Base-by-base conservation (phyloP, 2,888 invertebrate species). In the Masnerella sp. region DNA sequence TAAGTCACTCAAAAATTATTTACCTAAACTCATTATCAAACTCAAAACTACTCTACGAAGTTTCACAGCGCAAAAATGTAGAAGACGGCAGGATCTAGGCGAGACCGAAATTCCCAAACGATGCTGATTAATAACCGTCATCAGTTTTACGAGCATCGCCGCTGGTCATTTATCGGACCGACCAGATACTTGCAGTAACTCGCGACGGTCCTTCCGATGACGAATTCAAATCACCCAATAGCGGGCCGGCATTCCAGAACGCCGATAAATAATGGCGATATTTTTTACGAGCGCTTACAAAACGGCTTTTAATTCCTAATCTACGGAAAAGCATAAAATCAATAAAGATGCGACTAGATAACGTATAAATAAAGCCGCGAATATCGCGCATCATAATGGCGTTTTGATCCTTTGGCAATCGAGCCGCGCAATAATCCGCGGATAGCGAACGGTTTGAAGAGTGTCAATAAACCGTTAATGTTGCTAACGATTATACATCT, bases 401-500 rank as follows among this genome's bases (percentile, higher is more conserved):
- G 38, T 43, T 68, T 59, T 49, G 51, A 68, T 68, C 45, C 30
- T 42, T 45, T 30, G 36, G 15, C 45, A 62, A 54, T 67, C 58
- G 51, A 59, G 47, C 54, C 45, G 49, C 61, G 49, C 36, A 28
- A 43, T 68, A 68, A 68, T 68, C 68, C 59, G 30, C 54, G 51
- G 25, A 40, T 51, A 18, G 40, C 62, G 58, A 43, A 59, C 52
- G 45, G 65, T 42, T 70, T 67, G 61, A 74, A 65, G 67, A 70
- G 67, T 74, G 70, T 70, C 70, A 74, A 74, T 74, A 70, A 74
- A 74, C 74, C 70, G 70, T 74, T 74, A 74, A 74, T 74, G 74
- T 67, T 70, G 40, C 52, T 54, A 69, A 70, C 70, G 74, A 74
- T 74, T 74, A 74, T 70, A 67, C 65, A 74, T 70, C 30, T 61